Base-by-base conservation (phyloP, 2,888 invertebrate genomes). In the Agrochola litura region DNA sequence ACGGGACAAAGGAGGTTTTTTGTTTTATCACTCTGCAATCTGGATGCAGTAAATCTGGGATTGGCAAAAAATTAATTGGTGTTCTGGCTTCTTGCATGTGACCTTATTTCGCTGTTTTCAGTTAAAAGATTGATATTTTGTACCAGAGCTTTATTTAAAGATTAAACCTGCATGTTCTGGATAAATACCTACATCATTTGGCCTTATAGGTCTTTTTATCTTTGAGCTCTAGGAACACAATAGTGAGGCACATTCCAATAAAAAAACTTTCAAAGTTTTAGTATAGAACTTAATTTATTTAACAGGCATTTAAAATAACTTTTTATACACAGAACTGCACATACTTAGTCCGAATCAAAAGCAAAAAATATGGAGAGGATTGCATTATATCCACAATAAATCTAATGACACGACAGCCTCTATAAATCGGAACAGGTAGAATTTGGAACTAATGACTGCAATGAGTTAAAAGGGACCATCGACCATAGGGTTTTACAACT, bases 341-440 rank as follows among this genome's bases (percentile, higher is more conserved):
- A 91, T 91, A 90, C 87, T 89, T 88, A 90, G 91, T 91, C 91
- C 89, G 89, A 92, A 93, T 92, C 91, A 87, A 91, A 91, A 89
- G 90, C 92, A 95, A 96, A 89, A 96, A 96, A 94, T 92, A 90
- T 92, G 84, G 86, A 92, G 92, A 93, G 93, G 94, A 95, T 96
- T 95, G 96, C 96, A 96, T 96, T 96, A 95, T 96, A 95, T 96
- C 95, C 93, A 96, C 94, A 95, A 96, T 96, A 96, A 96, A 96
- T 96, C 96, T 96, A 96, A 96, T 96, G 96, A 96, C 95, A 95
- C 95, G 96, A 96, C 95, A 95, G 93, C 95, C 91, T 94, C 96
- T 95, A 96, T 96, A 96, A 96, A 96, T 96, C 94, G 94, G 91
- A 94, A 96, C 96, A 96, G 96, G 96, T 96, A 96, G 95, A 96